A percentile compares a stretch with the other conserved stretches of the same genome.
Evolutionary conservation across 1,140 invertebrate species (phyloP).

Genomic region (Nebria ingens): DNA sequence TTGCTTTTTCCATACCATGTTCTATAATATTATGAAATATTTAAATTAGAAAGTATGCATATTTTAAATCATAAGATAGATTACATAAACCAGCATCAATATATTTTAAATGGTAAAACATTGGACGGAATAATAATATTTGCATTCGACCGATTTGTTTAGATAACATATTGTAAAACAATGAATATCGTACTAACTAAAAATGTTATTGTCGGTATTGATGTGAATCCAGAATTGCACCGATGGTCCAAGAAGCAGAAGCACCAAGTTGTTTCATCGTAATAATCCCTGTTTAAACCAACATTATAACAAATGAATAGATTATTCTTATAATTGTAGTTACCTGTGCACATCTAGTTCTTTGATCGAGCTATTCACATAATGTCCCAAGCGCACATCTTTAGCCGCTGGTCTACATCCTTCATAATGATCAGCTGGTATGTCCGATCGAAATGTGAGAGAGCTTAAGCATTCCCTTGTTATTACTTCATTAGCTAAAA

Average conservation of each 20-base stretch:
- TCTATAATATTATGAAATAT: too few relatives aligned
- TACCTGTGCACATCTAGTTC: constrained; percentile 77
- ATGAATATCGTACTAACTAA: too few relatives aligned
- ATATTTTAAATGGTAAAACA: too few relatives aligned
- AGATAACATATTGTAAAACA: too few relatives aligned
- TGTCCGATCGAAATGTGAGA: constrained; percentile 66
- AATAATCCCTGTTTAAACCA: constrained; percentile 58
- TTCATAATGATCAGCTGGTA: constrained; percentile 87
- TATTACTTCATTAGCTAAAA: constrained; percentile 61
- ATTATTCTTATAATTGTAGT: constrained; percentile 14
- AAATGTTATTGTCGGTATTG: constrained; percentile 7
- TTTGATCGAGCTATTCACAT: constrained; percentile 78
- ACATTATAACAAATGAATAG: constrained; percentile 15
- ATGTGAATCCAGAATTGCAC: constrained; percentile 51
- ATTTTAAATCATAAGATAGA: too few relatives aligned
- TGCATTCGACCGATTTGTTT: too few relatives aligned
- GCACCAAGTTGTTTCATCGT: constrained; percentile 75
- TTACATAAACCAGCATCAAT: too few relatives aligned
- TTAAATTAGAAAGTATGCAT: too few relatives aligned
- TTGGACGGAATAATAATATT: too few relatives aligned
- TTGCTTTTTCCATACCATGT: too few relatives aligned
- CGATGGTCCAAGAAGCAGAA: constrained; percentile 86
- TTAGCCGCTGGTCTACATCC: constrained; percentile 71
- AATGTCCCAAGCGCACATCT: constrained; percentile 70
- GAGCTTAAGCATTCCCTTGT: constrained; percentile 79